Evolutionary conservation across 1,140 invertebrate genomes (phyloP), one percentile per base, ranked within the genome.

Genomic region (Cydia splendana): DNA sequence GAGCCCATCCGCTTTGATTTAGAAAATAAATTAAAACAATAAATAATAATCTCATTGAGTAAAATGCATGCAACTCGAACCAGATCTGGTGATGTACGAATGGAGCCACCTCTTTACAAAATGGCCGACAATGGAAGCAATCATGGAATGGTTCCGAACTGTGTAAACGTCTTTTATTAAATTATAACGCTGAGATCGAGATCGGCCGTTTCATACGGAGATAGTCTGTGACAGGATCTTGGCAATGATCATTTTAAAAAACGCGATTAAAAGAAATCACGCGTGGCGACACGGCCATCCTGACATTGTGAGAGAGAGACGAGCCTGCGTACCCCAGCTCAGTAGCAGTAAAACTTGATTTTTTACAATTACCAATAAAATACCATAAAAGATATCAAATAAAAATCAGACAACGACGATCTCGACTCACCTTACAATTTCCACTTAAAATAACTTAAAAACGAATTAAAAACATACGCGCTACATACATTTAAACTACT

Each of bases 111-210:
- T 71, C 67, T 67, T 15, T 18, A 71, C 53, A 18, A 75, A 73
- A 73, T 75, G 67, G 45, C 53, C 69, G 13, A 74, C 67, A 77
- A 79, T 87, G 85, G 85, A 87, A 87, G 84, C 79, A 82, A 82
- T 71, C 74, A 78, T 87, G 85, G 85, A 90, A 90, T 88, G 87
- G 84, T 85, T 84, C 42, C 73, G 84, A 85, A 85, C 82, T 82
- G 80, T 80, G 81, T 51, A 80, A 85, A 71, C 67, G 67, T 71
- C 30, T 71, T 38, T 71, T 18, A 67, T n/a, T n/a, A 42, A 71
- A 42, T 67, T 38, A 30, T 71, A 71, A 38, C 15, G 30, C n/a
- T 67, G 24, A 71, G 6, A 12, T 71, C 67, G 67, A 71, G 67
- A 71, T 42, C 67, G 12, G 28, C 15, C 67, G 67, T 42, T 38